Evolutionary conservation across 2,797 vertebrate species (phyloP), one percentile per base, ranked within the genome.

Genomic region (Scarus forsteni): DNA sequence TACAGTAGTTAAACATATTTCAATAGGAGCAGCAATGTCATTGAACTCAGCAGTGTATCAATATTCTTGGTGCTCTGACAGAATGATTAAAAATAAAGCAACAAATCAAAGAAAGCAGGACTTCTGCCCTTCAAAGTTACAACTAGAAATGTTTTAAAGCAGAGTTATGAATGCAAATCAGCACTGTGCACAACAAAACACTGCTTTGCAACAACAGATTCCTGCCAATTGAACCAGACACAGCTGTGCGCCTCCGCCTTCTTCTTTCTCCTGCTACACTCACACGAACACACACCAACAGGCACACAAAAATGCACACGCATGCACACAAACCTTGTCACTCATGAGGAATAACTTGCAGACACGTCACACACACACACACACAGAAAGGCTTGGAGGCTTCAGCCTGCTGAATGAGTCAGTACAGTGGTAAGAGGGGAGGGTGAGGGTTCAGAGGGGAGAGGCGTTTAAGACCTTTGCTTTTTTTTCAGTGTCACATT

Each of bases 151-250:
- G 54, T 57, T 55, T 63, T 53, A 70, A 46, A 54, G 12, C 71
- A 45, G 51, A 66, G 49, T 48, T 27, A 44, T 51, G 71, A 81
- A 80, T 81, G 67, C 73, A 80, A 75, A 86, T 80, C 53, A 69
- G 43, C 63, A 71, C 54, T 77, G 77, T 66, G 64, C 58, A 81
- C 82, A 85, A 77, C 63, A 81, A 83, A 85, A 79, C 64, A 68
- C 38, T 39, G 38, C 38, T 52, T 40, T 62, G 45, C 56, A 75
- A 58, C 67, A 67, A 64, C 54, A 40, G 52, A 64, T 64, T 73
- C 60, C 78, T 88, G 84, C 80, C 81, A 76, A 65, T n/a, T 76
- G 64, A 78, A 75, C 43, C 77, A 66, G 64, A 75, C 68, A 68
- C 76, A 85, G 79, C 81, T 84, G 81, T 68, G 77, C 70, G 75